phyloP scores from a whole-genome alignment of 2,113 vertebrate genomes.

The Mystacornis crossleyi region DNA sequence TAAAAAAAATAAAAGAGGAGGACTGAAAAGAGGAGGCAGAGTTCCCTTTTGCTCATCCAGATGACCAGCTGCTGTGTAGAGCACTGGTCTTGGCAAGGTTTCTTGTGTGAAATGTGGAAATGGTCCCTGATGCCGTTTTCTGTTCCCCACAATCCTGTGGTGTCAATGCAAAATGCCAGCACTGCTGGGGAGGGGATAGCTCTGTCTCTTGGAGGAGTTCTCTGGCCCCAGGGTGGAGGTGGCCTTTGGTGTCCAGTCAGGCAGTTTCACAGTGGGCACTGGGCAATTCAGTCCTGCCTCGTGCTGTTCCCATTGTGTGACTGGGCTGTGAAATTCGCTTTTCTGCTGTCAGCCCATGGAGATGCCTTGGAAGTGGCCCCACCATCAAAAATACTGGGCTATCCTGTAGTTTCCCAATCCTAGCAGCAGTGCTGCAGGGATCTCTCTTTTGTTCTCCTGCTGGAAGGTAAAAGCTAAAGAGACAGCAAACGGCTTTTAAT shows the following conservation, averaged over 20 bases:
- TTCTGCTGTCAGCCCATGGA: neutral
- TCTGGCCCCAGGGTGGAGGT: neutral
- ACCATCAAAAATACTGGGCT: neutral
- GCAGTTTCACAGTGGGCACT: neutral
- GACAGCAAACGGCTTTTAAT: neutral
- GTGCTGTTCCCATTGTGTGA: neutral
- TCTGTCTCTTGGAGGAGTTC: neutral
- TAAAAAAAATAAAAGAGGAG: neutral
- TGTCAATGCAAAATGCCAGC: rapidly evolving
- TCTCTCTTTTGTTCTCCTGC: neutral
- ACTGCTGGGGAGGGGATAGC: neutral
- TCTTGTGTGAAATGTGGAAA: neutral
- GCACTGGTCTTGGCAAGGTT: neutral
- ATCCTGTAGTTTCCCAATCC: neutral
- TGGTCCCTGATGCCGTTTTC: neutral
- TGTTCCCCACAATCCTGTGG: rapidly evolving
- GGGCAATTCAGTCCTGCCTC: neutral
- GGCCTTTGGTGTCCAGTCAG: neutral
- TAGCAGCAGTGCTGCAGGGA: neutral
- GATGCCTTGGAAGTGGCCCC: neutral
- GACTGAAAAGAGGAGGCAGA: neutral
- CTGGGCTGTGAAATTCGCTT: neutral
- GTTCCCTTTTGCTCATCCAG: neutral
- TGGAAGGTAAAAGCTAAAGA: neutral
- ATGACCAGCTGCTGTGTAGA: neutral